Evolutionary conservation across 2,888 invertebrate genomes (phyloP), one percentile per base, ranked within the genome.

Genomic region (Acleris literana): DNA sequence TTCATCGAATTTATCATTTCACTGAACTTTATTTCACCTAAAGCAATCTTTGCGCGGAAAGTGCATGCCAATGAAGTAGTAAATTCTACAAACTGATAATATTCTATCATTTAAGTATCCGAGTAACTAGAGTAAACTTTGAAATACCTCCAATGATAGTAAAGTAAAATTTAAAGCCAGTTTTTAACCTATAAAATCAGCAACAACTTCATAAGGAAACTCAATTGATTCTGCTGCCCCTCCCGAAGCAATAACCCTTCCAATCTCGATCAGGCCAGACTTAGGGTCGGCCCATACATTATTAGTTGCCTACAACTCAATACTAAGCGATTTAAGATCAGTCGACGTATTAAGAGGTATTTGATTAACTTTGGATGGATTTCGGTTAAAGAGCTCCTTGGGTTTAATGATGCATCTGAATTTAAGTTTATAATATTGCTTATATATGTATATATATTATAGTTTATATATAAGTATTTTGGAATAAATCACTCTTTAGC

Each of bases 261-360:
- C 80, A 81, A 84, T 82, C 81, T 82, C 81, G 77, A 80, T 83
- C 80, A 78, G 83, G 81, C 81, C 76, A 78, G 79, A 76, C 76
- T 76, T 76, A 79, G 81, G 75, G 78, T 78, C 84, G 75, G 76
- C 76, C 86, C 83, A 86, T 87, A 86, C 83, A 88, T 88, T 88
- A 89, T 90, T 88, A 88, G 86, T 83, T 81, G 83, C 80, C 84
- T 86, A 87, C 89, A 90, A 89, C 88, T 87, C 85, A 88, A 89
- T 90, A 86, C 78, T 84, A 84, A 87, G 82, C 87, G 88, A 86
- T 91, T 89, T 88, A 86, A 91, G 89, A 89, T 88, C 87, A 84
- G 78, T 81, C 85, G 76, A 85, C 74, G 75, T 76, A 74, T 72
- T 74, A 78, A 82, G 87, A 86, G 85, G 82, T 84, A 82, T 82